phyloP scores from a whole-genome alignment of 2,113 vertebrate genomes.

The Gadus macrocephalus region DNA sequence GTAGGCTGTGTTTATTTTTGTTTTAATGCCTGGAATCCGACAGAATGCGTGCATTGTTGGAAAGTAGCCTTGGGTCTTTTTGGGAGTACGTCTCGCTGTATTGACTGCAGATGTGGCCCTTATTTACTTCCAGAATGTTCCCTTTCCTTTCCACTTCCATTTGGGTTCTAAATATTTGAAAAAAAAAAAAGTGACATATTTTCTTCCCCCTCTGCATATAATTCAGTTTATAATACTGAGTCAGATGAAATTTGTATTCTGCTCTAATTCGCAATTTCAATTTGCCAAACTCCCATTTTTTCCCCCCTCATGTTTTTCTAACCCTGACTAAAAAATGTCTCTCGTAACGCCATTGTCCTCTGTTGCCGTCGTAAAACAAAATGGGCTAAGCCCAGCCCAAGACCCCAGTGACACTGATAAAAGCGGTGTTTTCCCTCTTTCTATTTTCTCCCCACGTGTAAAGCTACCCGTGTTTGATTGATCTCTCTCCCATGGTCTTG shows the following conservation, averaged over 20 bases:
- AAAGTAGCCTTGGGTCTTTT: constrained; percentile 25
- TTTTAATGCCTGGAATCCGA: constrained; percentile 34
- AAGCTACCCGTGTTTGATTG: constrained; percentile 63
- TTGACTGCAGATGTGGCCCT: constrained; percentile 40
- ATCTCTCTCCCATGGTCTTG: constrained; percentile 63
- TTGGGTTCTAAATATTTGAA: not conserved
- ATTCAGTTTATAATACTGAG: not conserved
- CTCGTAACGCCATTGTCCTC: not conserved
- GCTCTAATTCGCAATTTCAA: not conserved
- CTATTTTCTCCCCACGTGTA: constrained; percentile 32
- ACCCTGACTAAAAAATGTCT: not conserved
- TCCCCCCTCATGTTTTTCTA: not conserved
- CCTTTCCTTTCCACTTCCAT: not conserved
- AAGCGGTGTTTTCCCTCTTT: constrained; percentile 46
- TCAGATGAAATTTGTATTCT: not conserved
- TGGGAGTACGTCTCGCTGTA: constrained; percentile 25
- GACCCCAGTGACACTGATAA: constrained; percentile 54
- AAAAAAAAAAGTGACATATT: not conserved
- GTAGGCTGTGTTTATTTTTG: constrained; percentile 28
- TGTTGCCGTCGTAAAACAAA: constrained; percentile 5
- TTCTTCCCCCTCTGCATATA: not conserved
- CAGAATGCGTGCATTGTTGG: constrained; percentile 28
- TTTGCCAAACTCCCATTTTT: not conserved
- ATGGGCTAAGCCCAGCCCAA: constrained; percentile 11
- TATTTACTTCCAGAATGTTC: constrained; percentile 19